A percentile compares a stretch with the other conserved stretches of the same genome.
phyloP scores from a whole-genome alignment of 2,888 invertebrate genomes.

The Drosophila kambysellisi region DNA sequence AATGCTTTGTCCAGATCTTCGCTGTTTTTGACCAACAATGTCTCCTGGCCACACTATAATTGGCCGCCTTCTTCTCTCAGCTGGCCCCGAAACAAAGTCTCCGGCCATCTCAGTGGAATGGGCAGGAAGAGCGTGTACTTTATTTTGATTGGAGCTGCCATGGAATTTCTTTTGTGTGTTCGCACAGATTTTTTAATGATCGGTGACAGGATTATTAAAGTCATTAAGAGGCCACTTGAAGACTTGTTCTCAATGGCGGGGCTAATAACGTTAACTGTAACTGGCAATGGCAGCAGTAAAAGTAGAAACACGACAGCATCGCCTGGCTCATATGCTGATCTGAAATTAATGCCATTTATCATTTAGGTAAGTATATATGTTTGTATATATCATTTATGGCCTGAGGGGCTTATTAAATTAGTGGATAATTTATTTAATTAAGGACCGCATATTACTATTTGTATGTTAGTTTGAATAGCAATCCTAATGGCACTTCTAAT shows the following conservation, averaged over 20 bases:
- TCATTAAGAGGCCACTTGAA: constrained; percentile 68
- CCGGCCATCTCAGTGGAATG: constrained; percentile 16
- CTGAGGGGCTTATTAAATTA: background rate
- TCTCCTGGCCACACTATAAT: constrained; percentile 62
- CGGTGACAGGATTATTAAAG: constrained; percentile 81
- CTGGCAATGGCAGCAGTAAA: constrained; percentile 62
- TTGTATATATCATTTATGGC: background rate
- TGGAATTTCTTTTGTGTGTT: constrained; percentile 80
- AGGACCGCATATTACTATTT: background rate
- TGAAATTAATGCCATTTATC: constrained; percentile 34
- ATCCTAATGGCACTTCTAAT: background rate
- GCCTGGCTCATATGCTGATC: constrained; percentile 56
- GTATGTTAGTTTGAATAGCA: background rate
- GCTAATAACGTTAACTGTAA: constrained; percentile 77
- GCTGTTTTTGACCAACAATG: constrained; percentile 46
- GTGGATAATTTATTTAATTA: background rate
- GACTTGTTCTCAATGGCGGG: constrained; percentile 54
- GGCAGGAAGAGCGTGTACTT: constrained; percentile 79
- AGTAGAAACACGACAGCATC: constrained; percentile 41
- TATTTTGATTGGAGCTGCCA: constrained; percentile 81
- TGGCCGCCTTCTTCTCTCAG: constrained; percentile 47
- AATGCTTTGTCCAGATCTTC: constrained; percentile 26
- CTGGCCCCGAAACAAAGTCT: constrained; percentile 34
- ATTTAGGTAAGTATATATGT: constrained; percentile 2
- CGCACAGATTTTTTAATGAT: constrained; percentile 78